Percentiles rank a stretch among this genome's conserved stretches.
Evolutionary conservation across 2,888 invertebrate species (phyloP).

Genomic region (Thereva nobilitata): DNA sequence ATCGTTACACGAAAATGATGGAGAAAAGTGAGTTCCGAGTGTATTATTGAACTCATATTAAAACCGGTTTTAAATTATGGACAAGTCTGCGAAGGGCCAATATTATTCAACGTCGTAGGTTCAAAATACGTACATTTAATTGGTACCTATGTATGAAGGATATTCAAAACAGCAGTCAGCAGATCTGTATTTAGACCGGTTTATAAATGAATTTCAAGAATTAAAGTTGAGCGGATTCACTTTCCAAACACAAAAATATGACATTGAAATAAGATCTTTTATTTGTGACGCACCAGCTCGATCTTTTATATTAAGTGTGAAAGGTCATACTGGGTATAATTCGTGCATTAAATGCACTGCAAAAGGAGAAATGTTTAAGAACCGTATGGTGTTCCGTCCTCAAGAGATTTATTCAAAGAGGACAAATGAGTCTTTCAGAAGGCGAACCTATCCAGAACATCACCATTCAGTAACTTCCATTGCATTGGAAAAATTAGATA

Average conservation of each 20-base stretch:
- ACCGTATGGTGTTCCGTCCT: neutral
- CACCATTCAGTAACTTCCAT: neutral
- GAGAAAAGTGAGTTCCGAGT: too few species aligned
- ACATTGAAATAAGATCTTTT: neutral
- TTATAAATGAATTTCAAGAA: constrained; percentile 2
- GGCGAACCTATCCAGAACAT: neutral
- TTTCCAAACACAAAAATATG: neutral
- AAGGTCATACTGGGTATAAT: constrained; percentile 11
- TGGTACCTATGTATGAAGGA: constrained; percentile 2
- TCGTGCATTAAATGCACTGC: too few species aligned
- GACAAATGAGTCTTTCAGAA: constrained; percentile 6
- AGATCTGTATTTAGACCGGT: constrained; percentile 2
- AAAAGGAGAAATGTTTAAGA: neutral
- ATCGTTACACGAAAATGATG: too few species aligned
- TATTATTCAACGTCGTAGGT: neutral
- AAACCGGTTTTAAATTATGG: too few species aligned
- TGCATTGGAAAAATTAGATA: neutral
- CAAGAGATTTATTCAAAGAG: neutral
- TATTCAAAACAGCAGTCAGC: neutral
- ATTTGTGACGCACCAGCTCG: constrained; percentile 11
- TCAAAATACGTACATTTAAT: neutral
- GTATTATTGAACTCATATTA: too few species aligned
- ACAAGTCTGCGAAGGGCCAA: too few species aligned
- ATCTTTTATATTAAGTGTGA: constrained; percentile 4
- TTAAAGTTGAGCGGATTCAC: neutral